Evolutionary conservation across 2,888 invertebrate genomes (phyloP).

Genomic region (Chaitophorus viminalis): DNA sequence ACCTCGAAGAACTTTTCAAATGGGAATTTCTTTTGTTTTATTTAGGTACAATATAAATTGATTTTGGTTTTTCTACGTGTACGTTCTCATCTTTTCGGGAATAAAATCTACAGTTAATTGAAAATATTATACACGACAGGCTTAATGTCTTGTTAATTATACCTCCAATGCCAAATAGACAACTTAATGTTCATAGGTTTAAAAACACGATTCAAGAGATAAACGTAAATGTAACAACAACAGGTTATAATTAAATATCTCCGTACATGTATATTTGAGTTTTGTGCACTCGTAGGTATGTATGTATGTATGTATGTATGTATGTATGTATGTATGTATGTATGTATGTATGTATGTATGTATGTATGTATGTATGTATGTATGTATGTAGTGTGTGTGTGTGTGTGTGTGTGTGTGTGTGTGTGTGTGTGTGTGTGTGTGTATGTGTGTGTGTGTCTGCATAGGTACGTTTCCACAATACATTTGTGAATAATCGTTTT

Average conservation of each 20-base stretch:
- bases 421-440: background rate
- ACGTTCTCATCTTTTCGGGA: background rate
- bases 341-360: background rate
- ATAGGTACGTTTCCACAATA: background rate
- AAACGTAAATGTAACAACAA: background rate
- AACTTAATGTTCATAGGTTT: background rate
- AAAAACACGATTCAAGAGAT: background rate
- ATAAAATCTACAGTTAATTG: background rate
- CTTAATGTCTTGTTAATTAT: background rate
- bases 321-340: too few species aligned
- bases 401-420: background rate
- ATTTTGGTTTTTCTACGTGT: background rate
- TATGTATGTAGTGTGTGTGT: too few species aligned
- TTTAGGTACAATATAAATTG: background rate
- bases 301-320: background rate
- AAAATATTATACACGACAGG: background rate
- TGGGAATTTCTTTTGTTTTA: background rate
- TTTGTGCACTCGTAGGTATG: background rate
- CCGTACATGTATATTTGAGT: background rate
- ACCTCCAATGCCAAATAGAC: background rate
- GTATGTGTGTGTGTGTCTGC: too few species aligned
- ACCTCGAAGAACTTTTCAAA: background rate
- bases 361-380: background rate
- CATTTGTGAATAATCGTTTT: background rate
- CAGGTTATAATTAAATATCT: background rate